These are phyloP conservation scores for Chymomyza amoena DNA, from an alignment of 2,888 invertebrate species.

Conservation along the genomic window DNA sequence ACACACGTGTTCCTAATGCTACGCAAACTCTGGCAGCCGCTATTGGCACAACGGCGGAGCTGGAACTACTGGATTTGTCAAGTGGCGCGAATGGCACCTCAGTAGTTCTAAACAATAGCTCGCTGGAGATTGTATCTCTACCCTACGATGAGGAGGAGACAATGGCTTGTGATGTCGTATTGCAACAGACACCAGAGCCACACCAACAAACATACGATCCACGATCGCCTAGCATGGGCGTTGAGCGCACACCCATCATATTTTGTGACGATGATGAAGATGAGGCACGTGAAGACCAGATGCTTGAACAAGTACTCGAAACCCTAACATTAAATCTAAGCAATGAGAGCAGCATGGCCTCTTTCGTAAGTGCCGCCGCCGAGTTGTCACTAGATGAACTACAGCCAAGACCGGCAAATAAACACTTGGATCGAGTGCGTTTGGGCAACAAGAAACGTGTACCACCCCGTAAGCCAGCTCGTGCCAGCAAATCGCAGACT, in stretches of 20 bases:
- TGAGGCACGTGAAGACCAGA: conserved; percentile 68
- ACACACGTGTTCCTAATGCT: conserved; percentile 55
- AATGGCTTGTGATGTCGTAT: conserved; percentile 45
- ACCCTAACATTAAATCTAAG: conserved; percentile 72
- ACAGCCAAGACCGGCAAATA: conserved; percentile 37
- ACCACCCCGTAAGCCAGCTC: conserved; percentile 53
- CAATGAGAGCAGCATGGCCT: conserved; percentile 60
- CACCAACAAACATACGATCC: conserved; percentile 65
- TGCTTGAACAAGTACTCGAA: conserved; percentile 73
- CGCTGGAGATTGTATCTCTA: conserved; percentile 53
- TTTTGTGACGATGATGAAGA: conserved; percentile 70
- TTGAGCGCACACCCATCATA: conserved; percentile 76
- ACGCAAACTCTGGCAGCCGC: background rate
- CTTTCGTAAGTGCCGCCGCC: conserved; percentile 42
- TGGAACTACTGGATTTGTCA: background rate
- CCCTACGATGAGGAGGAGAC: conserved; percentile 58
- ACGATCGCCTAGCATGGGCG: conserved; percentile 74
- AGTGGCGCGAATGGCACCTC: conserved; percentile 13
- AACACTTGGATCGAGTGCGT: conserved; percentile 73
- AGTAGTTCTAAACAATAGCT: conserved; percentile 34
- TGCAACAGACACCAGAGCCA: conserved; percentile 36
- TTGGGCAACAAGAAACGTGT: conserved; percentile 54
- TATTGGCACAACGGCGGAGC: background rate
- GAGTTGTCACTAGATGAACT: conserved; percentile 36
- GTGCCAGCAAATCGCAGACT: conserved; percentile 44